Evolutionary conservation across 2,797 vertebrate genomes (phyloP).

Genomic region (Darevskia nairensis): DNA sequence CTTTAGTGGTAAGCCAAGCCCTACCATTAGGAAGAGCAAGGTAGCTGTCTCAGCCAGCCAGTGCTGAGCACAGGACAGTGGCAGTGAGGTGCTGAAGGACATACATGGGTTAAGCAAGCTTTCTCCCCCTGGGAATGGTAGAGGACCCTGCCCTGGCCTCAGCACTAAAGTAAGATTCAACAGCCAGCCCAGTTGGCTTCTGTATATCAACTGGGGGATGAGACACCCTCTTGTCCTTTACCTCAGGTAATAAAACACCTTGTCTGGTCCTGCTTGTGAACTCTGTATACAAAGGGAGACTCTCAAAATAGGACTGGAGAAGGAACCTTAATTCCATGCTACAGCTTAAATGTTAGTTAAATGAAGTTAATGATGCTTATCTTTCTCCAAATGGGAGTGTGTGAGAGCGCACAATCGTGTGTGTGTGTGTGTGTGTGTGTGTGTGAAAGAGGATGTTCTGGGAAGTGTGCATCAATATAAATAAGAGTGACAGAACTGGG

Average conservation of each 20-base stretch:
- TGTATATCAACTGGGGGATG: background rate
- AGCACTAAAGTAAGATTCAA: background rate
- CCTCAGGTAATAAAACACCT: background rate
- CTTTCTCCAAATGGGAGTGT: background rate
- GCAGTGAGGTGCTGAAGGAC: too few species aligned
- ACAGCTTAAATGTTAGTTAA: background rate
- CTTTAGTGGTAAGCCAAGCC: background rate
- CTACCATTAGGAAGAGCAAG: too few species aligned
- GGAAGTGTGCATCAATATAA: constrained; percentile 10
- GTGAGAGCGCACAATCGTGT: background rate
- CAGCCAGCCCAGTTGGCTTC: background rate
- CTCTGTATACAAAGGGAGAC: background rate
- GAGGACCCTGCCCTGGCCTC: background rate
- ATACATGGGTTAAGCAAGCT: too few species aligned
- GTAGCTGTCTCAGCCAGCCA: too few species aligned
- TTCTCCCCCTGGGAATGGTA: too few species aligned
- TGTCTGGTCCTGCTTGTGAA: background rate
- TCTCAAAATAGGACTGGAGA: background rate
- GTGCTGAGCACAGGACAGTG: too few species aligned
- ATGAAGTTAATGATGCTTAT: background rate
- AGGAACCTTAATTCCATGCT: background rate
- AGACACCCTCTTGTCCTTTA: background rate
- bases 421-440: background rate
- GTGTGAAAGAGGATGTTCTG: background rate
- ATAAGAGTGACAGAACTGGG: background rate